Percentiles rank a stretch among this genome's conserved stretches.
Conservation (phyloP, 2,113 vertebrate species). For the Petrocephalus microphthalmus region DNA sequence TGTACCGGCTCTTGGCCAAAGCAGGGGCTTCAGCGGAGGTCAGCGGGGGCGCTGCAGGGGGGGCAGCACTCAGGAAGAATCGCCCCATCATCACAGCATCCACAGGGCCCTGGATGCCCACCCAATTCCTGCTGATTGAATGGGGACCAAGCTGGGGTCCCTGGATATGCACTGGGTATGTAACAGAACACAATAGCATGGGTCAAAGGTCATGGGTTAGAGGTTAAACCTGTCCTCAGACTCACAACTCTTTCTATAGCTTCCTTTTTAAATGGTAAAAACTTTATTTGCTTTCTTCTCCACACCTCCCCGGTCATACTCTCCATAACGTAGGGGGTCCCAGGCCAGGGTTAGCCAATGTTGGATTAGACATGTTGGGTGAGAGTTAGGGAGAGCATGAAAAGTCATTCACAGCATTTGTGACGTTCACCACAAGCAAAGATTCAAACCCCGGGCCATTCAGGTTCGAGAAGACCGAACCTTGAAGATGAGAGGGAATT, state of each 20-base stretch:
- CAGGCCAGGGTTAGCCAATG: not conserved
- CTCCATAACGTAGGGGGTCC: not conserved
- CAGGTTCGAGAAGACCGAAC: constrained; percentile 44
- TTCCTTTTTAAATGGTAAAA: not conserved
- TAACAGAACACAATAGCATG: not conserved
- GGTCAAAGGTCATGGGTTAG: not conserved
- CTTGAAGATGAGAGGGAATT: constrained; percentile 72
- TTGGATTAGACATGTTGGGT: not conserved
- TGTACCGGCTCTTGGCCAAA: not conserved
- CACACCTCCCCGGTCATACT: not conserved
- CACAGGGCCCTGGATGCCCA: constrained; percentile 61
- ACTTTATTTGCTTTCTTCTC: not conserved
- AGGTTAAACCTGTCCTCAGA: not conserved
- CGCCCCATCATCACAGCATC: constrained; percentile 79
- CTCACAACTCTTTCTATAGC: not conserved
- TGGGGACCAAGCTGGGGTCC: constrained; percentile 33
- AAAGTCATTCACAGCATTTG: not conserved
- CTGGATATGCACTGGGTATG: constrained; percentile 37
- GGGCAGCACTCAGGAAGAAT: constrained; percentile 59
- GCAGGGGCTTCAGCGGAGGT: not conserved
- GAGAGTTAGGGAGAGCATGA: not conserved
- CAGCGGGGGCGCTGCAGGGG: constrained; percentile 33
- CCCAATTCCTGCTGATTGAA: constrained; percentile 70
- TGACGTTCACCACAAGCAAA: no score
- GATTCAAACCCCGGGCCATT: no score